Conservation (phyloP, 2,797 vertebrate species). For the Thaleichthys pacificus region DNA sequence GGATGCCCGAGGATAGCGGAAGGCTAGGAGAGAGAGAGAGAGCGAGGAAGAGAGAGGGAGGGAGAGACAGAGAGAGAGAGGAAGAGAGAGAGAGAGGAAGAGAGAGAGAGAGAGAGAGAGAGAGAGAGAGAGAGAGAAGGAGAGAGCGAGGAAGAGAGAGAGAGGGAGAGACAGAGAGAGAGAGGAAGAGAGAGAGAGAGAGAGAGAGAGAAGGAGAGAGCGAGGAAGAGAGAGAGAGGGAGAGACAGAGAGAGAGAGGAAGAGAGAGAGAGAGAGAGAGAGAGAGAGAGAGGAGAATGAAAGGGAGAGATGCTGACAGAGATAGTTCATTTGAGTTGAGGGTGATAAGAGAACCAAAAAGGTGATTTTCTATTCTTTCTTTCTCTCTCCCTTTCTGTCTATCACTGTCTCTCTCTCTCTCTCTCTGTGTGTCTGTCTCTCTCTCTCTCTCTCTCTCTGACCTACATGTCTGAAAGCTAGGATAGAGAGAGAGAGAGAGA, state of each 20-base stretch:
- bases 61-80: conserved; percentile 30
- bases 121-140: conserved; percentile 9
- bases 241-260: conserved; percentile 45
- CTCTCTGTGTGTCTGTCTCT: conserved; percentile 27
- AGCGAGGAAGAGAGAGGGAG: conserved; percentile 55
- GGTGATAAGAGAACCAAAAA: background rate
- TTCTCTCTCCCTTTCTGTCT: conserved; percentile 31
- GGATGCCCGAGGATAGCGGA: conserved; percentile 65
- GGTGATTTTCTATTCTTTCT: background rate
- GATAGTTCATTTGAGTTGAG: conserved; percentile 61
- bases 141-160: background rate
- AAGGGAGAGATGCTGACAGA: conserved; percentile 63
- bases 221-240: conserved; percentile 27
- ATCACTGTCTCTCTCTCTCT: conserved; percentile 17
- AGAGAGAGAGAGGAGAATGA: background rate
- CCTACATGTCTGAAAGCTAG: conserved; percentile 50
- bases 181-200: conserved; percentile 39
- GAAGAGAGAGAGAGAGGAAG: conserved; percentile 41
- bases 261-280: conserved; percentile 14
- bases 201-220: background rate
- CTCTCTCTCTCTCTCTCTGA: conserved; percentile 37
- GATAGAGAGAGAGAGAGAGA: conserved; percentile 32
- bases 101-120: conserved; percentile 46
- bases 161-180: conserved; percentile 28
- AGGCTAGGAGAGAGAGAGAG: conserved; percentile 31